Base-by-base conservation (phyloP, 2,888 invertebrate species). In the Andrena flavipes region DNA sequence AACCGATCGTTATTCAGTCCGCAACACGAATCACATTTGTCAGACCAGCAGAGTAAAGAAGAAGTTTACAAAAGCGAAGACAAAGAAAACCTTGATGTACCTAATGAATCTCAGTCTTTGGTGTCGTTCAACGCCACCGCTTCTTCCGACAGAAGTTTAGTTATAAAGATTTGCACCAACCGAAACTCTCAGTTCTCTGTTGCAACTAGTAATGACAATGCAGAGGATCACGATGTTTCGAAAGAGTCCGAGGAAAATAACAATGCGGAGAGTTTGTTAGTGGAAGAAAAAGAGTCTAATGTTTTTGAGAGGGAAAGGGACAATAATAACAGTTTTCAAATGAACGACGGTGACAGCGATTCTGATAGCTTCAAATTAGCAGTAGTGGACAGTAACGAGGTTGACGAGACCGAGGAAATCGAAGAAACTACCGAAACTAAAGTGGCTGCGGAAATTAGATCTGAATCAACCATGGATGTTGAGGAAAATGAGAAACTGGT, bases 21-120 rank as follows among this genome's bases (percentile, higher is more conserved):
- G 4, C 85, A 87, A 42, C 86, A 85, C 26, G 90, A 91, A 65
- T 67, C 35, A 6, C 84, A 84, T 8, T 33, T 71, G 13, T 77
- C 78, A 0, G 86, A 85, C 73, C 1, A 64, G n/a, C 93, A 96
- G 96, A 85, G 96, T 96, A 88, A 97, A 65, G 76, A 84, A 30
- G 79, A 85, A 56, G 16, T 69, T 16, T 60, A 62, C 1, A 59
- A 64, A 7, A 71, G 74, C 4, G 83, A 81, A 7, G 51, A 62
- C 0, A 76, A 73, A 20, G 71, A 76, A 10, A 81, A 80, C 30
- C 33, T 79, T 2, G 60, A 62, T 2, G 33, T 33, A 60, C 54
- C 80, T 29, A 76, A 72, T 35, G 88, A 91, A 88, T 90, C 91
- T 85, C 89, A 89, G 69, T 75, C 87, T 20, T 90, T 91, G 30